Base-by-base conservation (phyloP, 2,113 vertebrate genomes). In the Cottus gobio region DNA sequence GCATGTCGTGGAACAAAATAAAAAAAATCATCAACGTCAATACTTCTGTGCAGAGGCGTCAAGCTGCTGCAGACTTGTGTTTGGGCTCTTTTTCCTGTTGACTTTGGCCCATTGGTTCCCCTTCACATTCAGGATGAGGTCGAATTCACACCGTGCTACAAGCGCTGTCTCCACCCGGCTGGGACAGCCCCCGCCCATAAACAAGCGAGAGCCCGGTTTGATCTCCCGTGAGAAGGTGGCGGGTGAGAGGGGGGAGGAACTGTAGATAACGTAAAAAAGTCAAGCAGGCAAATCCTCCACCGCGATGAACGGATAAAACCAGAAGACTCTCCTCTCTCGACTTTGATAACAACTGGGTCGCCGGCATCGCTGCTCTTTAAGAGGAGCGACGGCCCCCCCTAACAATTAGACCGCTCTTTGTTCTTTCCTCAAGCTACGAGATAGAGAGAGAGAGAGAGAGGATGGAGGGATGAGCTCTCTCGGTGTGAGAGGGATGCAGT, bases 291-390 rank as follows among this genome's bases (percentile, higher is more conserved):
- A 22, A 57, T 50, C 28, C 48, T 28, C 30, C 3, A 7, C 39
- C n/a, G 48, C 11, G 60, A 26, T 42, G 37, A 66, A 61, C 24
- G 30, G 39, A 11, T 15, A 11, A 3, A 39, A 39, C 1, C 10
- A 39, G 37, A 75, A 26, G 20, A 30, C 42, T 63, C 5, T 31
- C 20, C 30, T 22, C 37, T 39, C 31, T 9, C 5, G 24, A 31
- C 66, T 80, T 61, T 65, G 52, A 79, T 65, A 15, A 79, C 12
- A 83, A 81, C 36, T 79, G 46, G 71, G 75, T 79, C 72, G 36
- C 58, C 65, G n/a, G n/a, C n/a, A 22, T 46, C 30, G 9, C 3
- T 57, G 15, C 34, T 28, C 13, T 56, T 82, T 62, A 28, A 84
- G 48, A 36, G 46, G 58, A 63, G 26, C 36, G 2, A 6, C 10